phyloP scores from a whole-genome alignment of 2,113 vertebrate genomes.

The Chlorodrepanis virens region DNA sequence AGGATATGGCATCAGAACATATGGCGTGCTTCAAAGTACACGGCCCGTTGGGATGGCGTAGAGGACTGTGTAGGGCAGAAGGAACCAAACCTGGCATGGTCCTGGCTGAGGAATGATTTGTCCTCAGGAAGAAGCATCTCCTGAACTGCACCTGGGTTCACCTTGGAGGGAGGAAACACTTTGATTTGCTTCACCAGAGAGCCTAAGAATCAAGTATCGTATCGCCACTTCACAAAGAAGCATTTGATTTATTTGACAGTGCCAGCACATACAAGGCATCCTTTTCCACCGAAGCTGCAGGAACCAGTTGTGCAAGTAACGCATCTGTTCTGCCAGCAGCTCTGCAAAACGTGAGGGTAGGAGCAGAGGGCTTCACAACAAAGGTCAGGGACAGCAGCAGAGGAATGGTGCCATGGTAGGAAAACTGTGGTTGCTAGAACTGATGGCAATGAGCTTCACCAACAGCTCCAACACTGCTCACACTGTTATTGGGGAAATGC shows the following conservation, averaged over 20 bases:
- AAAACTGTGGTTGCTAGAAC: background rate
- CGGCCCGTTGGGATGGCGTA: fast-evolving
- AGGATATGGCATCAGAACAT: background rate
- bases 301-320: background rate
- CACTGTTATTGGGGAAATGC: background rate
- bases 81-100: background rate
- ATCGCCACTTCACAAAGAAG: background rate
- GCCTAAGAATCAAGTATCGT: background rate
- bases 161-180: background rate
- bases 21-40: slow-evolving; percentile 7
- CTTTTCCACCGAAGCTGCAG: background rate
- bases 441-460: background rate
- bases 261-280: background rate
- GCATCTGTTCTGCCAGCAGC: background rate
- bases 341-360: background rate
- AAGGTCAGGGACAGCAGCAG: background rate
- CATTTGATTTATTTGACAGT: background rate
- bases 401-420: fast-evolving
- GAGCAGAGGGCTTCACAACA: background rate
- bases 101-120: background rate
- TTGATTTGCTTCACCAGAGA: background rate
- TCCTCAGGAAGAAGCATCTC: background rate
- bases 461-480: background rate
- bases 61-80: background rate
- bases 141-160: background rate